Base-by-base conservation (phyloP, 2,888 invertebrate genomes). In the Cinara cedri region DNA sequence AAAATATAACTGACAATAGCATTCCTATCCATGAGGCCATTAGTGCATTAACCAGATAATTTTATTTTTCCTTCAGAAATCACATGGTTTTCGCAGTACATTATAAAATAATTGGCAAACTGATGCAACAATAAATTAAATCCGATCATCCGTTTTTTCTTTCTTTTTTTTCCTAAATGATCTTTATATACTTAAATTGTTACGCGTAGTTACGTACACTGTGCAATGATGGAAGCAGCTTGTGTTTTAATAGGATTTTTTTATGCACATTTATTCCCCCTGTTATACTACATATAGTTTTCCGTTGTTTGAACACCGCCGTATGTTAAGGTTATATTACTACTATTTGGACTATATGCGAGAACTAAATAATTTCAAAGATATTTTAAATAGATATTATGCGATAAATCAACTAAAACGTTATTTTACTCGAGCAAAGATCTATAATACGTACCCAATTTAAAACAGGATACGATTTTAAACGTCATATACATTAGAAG, bases 71-170 rank as follows among this genome's bases (percentile, higher is more conserved):
- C 72, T 72, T 62, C 72, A 46, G 62, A 34, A 72, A 62, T 19
- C 62, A 72, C 60, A 72, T 16, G 46, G 42, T 46, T 26, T 72
- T 46, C 16, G 66, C n/a, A 66, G 10, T 19, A 34, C 10, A 16
- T 34, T 46, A 49, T 46, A 72, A 60, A 49, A 49, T 62, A 72
- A 72, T 62, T 26, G 8, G 26, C 19, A 34, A 62, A 26, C 72
- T 72, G 72, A 72, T 62, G 72, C 46, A 72, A 72, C 49, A 72
- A 49, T 72, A 60, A 72, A 72, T 72, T 72, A 62, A 62, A 72
- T 26, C 14, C 62, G 49, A 72, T 72, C 72, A 72, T 62, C 9
- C 19, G 21, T 46, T 72, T 60, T 72, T 26, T n/a, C 26, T 60
- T 60, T n/a, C n/a, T 60, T 24, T 24, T 24, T 24, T 21, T 49